Conservation (phyloP, 2,888 invertebrate genomes). For the Aricia artaxerxes region DNA sequence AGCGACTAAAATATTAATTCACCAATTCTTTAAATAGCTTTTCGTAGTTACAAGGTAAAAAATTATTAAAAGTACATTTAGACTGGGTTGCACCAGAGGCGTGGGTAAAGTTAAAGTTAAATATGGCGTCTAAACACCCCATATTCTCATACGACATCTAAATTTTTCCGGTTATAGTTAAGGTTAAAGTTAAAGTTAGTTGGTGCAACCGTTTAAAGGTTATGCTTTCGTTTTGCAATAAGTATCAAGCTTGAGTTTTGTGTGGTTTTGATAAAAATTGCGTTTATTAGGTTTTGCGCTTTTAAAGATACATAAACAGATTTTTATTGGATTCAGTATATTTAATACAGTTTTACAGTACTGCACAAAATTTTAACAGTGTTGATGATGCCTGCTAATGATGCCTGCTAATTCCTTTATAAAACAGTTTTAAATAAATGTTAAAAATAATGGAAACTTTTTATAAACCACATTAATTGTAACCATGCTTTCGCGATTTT, state of each 20-base stretch:
- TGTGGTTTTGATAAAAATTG: conserved; percentile 3
- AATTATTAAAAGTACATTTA: too few species aligned
- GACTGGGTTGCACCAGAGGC: too few species aligned
- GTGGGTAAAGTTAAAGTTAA: too few species aligned
- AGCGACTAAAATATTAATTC: neutral
- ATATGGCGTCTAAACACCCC: too few species aligned
- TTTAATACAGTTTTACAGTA: neutral
- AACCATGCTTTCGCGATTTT: neutral
- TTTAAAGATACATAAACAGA: neutral
- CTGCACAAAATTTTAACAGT: neutral
- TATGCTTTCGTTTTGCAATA: neutral
- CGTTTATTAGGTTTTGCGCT: neutral
- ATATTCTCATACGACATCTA: too few species aligned
- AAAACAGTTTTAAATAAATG: neutral
- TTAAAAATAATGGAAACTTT: neutral
- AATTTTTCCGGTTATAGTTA: too few species aligned
- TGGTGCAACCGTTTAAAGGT: neutral
- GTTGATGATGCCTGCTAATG: neutral
- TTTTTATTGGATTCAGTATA: neutral
- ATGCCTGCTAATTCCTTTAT: neutral
- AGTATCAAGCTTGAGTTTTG: neutral
- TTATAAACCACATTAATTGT: neutral
- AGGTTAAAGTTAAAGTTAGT: too few species aligned
- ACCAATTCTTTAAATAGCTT: neutral
- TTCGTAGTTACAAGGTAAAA: too few species aligned